A percentile compares a stretch with the other conserved stretches of the same genome.
Evolutionary conservation across 2,113 vertebrate species (phyloP).

Genomic region (Boulengeromyrus knoepffleri): DNA sequence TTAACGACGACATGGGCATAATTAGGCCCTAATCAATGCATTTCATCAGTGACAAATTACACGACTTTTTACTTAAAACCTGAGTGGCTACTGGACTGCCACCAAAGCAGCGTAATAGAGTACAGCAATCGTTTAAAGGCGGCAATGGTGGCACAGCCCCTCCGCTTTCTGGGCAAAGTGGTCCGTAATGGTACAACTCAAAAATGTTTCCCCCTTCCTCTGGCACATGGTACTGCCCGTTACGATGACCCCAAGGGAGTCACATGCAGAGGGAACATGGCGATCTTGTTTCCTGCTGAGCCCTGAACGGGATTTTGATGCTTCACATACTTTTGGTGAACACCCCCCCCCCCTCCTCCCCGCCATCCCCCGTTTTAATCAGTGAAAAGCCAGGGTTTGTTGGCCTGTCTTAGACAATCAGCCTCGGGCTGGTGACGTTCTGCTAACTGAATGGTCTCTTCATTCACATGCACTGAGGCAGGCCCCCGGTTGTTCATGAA

Average conservation of each 20-base stretch:
- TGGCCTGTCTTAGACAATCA: slow-evolving; percentile 66
- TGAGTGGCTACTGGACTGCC: neutral
- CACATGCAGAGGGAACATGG: slow-evolving; percentile 35
- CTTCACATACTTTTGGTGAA: slow-evolving; percentile 39
- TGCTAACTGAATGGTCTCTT: slow-evolving; percentile 66
- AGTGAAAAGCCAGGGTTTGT: slow-evolving; percentile 54
- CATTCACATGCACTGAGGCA: slow-evolving; percentile 59
- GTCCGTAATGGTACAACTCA: neutral
- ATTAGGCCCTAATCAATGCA: slow-evolving; percentile 41
- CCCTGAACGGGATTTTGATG: slow-evolving; percentile 40
- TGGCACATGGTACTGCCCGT: neutral
- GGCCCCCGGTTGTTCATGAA: neutral
- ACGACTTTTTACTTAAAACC: slow-evolving; percentile 14
- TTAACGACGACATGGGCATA: slow-evolving; percentile 30
- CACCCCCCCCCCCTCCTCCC: slow-evolving; percentile 16
- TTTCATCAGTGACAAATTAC: slow-evolving; percentile 50
- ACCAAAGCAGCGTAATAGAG: neutral
- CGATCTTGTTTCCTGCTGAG: slow-evolving; percentile 46
- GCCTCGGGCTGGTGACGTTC: slow-evolving; percentile 59
- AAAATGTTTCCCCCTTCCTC: neutral
- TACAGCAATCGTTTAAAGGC: neutral
- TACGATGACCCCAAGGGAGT: slow-evolving; percentile 23
- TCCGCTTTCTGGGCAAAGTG: neutral
- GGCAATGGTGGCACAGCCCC: neutral
- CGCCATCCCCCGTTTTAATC: slow-evolving; percentile 52